phyloP scores from a whole-genome alignment of 2,797 vertebrate genomes.

The Lithobates sylvaticus region DNA sequence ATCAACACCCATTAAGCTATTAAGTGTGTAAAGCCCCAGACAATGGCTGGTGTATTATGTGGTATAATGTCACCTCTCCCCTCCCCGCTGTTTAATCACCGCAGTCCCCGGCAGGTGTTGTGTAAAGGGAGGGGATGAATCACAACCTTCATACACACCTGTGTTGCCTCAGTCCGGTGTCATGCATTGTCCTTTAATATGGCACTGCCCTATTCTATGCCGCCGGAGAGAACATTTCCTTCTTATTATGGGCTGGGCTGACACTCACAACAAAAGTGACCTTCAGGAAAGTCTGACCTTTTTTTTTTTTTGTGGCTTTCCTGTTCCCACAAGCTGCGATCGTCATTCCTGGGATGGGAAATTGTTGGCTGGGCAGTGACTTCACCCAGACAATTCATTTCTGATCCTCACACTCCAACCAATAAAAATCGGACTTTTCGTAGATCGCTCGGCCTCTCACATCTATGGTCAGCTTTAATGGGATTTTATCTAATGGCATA shows the following conservation, averaged over 20 bases:
- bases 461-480: too few species aligned
- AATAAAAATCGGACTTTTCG: slow-evolving; percentile 1
- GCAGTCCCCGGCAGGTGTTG: slow-evolving; percentile 23
- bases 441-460: too few species aligned
- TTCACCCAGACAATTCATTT: slow-evolving; percentile 34
- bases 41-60: slow-evolving; percentile 8
- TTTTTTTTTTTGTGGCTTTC: slow-evolving; percentile 26
- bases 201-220: slow-evolving; percentile 3
- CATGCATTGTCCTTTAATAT: slow-evolving; percentile 3
- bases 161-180: slow-evolving; percentile 23
- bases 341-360: slow-evolving; percentile 60
- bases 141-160: slow-evolving; percentile 28
- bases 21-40: slow-evolving; percentile 28
- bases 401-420: slow-evolving; percentile 34
- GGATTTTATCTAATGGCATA: too few species aligned
- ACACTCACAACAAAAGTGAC: slow-evolving; percentile 58
- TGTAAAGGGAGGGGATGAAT: background rate
- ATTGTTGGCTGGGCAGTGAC: slow-evolving; percentile 50
- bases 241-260: slow-evolving; percentile 22
- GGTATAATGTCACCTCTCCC: background rate
- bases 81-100: slow-evolving; percentile 16
- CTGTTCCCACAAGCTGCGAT: slow-evolving; percentile 52
- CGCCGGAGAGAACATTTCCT: background rate
- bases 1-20: slow-evolving; percentile 33
- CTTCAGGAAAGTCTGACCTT: slow-evolving; percentile 46